Conservation (phyloP, 2,888 invertebrate species). For the Schrankia costaestrigalis region DNA sequence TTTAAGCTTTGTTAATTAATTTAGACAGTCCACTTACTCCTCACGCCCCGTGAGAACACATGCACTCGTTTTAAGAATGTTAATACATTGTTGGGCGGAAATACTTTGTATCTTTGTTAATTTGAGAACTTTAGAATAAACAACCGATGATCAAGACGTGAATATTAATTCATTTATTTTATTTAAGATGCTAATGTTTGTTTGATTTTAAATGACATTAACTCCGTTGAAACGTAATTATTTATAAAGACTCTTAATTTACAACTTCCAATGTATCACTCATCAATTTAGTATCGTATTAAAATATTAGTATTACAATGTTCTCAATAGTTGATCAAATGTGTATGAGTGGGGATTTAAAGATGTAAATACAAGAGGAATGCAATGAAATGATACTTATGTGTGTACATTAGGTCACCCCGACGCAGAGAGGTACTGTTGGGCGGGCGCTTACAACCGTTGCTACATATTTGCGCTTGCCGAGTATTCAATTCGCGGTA, state of each 20-base stretch:
- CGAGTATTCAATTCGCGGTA: slow-evolving; percentile 74
- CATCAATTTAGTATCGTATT: slow-evolving; percentile 8
- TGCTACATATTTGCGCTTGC: slow-evolving; percentile 64
- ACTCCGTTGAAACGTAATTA: slow-evolving; percentile 32
- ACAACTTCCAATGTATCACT: slow-evolving; percentile 18
- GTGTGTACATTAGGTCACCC: slow-evolving; percentile 16
- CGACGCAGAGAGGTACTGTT: slow-evolving; percentile 21
- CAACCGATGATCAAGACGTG: slow-evolving; percentile 37
- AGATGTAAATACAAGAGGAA: too few species aligned
- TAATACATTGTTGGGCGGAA: slow-evolving; percentile 59
- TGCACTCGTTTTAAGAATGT: slow-evolving; percentile 50
- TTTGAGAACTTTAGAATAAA: slow-evolving; percentile 51
- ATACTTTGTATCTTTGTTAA: slow-evolving; percentile 61
- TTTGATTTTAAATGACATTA: slow-evolving; percentile 53
- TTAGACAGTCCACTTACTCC: slow-evolving; percentile 69
- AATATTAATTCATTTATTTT: slow-evolving; percentile 41
- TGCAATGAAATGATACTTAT: slow-evolving; percentile 10
- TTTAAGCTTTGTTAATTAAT: slow-evolving; percentile 70
- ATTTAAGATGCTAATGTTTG: slow-evolving; percentile 40
- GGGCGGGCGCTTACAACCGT: slow-evolving; percentile 46
- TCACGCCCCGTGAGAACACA: slow-evolving; percentile 52
- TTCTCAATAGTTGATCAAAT: too few species aligned
- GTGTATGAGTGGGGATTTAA: too few species aligned
- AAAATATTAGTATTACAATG: too few species aligned
- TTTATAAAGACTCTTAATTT: slow-evolving; percentile 17